These are phyloP conservation scores for Drosophila pseudoananassae DNA, from an alignment of 1,140 invertebrate genomes.

Conservation along the genomic window DNA sequence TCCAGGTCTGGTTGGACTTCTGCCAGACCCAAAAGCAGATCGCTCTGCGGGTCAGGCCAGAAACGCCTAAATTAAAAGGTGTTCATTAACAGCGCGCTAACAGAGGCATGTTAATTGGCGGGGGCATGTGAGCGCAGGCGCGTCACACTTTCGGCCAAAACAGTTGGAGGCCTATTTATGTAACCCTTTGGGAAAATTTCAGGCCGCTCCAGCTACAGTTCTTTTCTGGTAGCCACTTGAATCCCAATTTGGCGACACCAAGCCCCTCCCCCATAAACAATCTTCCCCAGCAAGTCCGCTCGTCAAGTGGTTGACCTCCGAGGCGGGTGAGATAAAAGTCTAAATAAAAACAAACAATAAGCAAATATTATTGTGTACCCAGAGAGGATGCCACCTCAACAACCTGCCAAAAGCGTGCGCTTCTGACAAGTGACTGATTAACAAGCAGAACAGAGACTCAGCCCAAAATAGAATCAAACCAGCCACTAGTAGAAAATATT, in stretches of 20 bases:
- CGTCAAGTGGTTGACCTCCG: slow-evolving; percentile 71
- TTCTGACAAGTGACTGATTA: slow-evolving; percentile 72
- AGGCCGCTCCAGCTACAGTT: too few relatives aligned
- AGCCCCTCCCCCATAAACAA: slow-evolving; percentile 23
- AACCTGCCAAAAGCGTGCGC: slow-evolving; percentile 13
- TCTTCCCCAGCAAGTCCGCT: slow-evolving; percentile 19
- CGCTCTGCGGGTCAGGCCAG: neutral
- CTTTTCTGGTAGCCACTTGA: too few relatives aligned
- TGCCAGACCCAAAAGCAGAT: slow-evolving; percentile 5
- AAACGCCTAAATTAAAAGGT: slow-evolving; percentile 1
- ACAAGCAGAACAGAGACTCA: slow-evolving; percentile 31
- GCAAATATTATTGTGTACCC: slow-evolving; percentile 14
- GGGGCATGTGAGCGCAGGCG: slow-evolving; percentile 27
- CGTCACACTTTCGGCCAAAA: slow-evolving; percentile 25
- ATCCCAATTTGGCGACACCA: too few relatives aligned
- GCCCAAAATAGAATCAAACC: slow-evolving; percentile 32
- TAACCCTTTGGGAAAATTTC: neutral
- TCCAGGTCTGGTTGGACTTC: slow-evolving; percentile 3
- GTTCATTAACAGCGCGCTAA: slow-evolving; percentile 32
- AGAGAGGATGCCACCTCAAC: slow-evolving; percentile 25
- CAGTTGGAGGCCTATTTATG: slow-evolving; percentile 4
- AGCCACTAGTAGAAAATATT: slow-evolving; percentile 18
- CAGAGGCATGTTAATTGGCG: slow-evolving; percentile 35
- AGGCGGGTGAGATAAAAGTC: slow-evolving; percentile 57
- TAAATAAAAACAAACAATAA: slow-evolving; percentile 42